Base-by-base conservation (phyloP, 2,797 vertebrate species). In the Lophura swinhoii region DNA sequence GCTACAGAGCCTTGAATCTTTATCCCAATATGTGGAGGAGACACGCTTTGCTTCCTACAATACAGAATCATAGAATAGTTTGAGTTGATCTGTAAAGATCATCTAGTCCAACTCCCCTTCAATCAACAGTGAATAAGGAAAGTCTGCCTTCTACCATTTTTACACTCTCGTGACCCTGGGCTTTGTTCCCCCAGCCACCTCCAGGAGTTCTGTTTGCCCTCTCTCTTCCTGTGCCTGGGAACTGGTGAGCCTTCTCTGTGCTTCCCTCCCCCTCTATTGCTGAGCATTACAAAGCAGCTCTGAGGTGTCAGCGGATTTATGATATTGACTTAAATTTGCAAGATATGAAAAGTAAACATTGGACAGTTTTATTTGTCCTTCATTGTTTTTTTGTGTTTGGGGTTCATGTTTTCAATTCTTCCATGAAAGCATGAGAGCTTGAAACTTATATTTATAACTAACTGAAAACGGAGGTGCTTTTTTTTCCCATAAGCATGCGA, bases 21-120 rank as follows among this genome's bases (percentile, higher is more conserved):
- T 14, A 63, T 7, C 14, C 7, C 15, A 17, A 6, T 0, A 0
- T 5, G 3, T 31, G 10, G 35, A 70, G 20, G 22, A 87, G 22
- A 41, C 1, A 4, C 2, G 22, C 77, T 79, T 71, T 8, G 3
- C 43, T 81, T 75, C 46, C 35, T 70, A 14, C 6, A 10, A 2
- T 22, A 7, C 28, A 29, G 28, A 28, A 29, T 53, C 51, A 53
- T 18, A 53, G 51, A 53, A 53, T 17, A 31, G 10, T 55, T 55
- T 55, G 51, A 31, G 29, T 31, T 55, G 28, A 55, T 55, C 51
- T 31, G 17, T 31, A 31, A 55, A 55, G 51, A 55, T 55, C 51
- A 55, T 55, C 28, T 55, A 31, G 28, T 55, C 28, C 29, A 55
- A 31, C 29, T 55, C 29, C 49, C 28, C 29, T 31, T 9, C 51